phyloP scores from a whole-genome alignment of 2,888 invertebrate species.

The Caenorhabditis plicata region DNA sequence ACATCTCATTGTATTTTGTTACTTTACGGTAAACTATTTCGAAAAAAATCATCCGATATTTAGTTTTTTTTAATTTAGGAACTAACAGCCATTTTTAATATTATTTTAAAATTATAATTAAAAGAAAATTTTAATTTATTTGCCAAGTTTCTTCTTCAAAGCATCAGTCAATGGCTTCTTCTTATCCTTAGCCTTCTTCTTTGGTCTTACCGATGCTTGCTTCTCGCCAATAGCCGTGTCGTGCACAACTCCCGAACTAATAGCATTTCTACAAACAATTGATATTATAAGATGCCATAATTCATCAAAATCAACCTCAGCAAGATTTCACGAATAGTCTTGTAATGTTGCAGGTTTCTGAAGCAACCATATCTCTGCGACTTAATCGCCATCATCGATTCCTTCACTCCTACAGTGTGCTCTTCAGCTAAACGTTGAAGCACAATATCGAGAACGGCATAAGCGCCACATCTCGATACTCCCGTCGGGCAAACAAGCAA shows the following conservation, averaged over 20 bases:
- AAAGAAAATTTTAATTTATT: not conserved
- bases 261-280: conserved; percentile 7
- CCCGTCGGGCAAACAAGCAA: conserved; percentile 29
- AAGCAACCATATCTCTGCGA: conserved; percentile 26
- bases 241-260: conserved; percentile 24
- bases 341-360: conserved; percentile 13
- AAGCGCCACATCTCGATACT: conserved; percentile 14
- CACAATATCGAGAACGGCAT: conserved; percentile 27
- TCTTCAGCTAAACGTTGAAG: conserved; percentile 24
- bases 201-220: not conserved
- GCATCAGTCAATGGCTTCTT: not conserved
- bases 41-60: too few species aligned
- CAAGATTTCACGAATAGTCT: conserved; percentile 15
- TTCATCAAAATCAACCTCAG: conserved; percentile 8
- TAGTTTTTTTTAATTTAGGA: too few species aligned
- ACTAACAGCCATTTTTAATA: too few species aligned
- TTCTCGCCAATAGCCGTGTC: conserved; percentile 11
- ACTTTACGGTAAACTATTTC: too few species aligned
- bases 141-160: not conserved
- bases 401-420: conserved; percentile 28
- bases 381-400: conserved; percentile 27
- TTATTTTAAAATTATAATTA: not conserved
- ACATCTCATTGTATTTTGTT: too few species aligned
- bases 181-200: not conserved
- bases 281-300: not conserved